These are phyloP conservation scores for Diorhabda carinulata DNA, from an alignment of 1,140 invertebrate genomes.

Conservation along the genomic window DNA sequence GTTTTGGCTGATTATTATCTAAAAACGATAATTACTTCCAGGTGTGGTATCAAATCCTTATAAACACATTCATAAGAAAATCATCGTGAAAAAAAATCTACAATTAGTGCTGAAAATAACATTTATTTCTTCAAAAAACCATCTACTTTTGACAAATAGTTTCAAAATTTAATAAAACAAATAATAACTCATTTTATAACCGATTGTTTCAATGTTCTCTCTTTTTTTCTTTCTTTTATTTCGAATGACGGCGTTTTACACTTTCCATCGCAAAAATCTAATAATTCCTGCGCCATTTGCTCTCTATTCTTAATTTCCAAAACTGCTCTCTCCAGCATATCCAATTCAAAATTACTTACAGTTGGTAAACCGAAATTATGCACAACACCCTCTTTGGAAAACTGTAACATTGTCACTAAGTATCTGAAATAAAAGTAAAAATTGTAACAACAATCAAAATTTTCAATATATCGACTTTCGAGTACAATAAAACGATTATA, in stretches of 20 bases:
- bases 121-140: no score
- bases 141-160: no score
- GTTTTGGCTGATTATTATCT: no score
- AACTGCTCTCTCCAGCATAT: slow-evolving; percentile 33
- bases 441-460: neutral
- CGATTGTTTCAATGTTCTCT: slow-evolving; percentile 22
- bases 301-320: slow-evolving; percentile 34
- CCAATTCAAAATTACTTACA: slow-evolving; percentile 35
- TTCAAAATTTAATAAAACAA: no score
- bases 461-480: neutral
- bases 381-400: slow-evolving; percentile 37
- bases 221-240: slow-evolving; percentile 20
- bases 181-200: slow-evolving; percentile 10
- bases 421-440: slow-evolving; percentile 29
- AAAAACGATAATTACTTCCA: no score
- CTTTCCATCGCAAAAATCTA: slow-evolving; percentile 24
- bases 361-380: slow-evolving; percentile 42
- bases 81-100: no score
- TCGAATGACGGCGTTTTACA: slow-evolving; percentile 20
- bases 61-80: no score
- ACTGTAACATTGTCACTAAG: slow-evolving; percentile 37
- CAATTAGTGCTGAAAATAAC: no score
- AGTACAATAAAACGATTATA: neutral
- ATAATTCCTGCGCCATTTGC: slow-evolving; percentile 35
- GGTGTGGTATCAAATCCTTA: no score